Conservation (phyloP, 2,888 invertebrate species). For the Netelia fuscicornis region DNA sequence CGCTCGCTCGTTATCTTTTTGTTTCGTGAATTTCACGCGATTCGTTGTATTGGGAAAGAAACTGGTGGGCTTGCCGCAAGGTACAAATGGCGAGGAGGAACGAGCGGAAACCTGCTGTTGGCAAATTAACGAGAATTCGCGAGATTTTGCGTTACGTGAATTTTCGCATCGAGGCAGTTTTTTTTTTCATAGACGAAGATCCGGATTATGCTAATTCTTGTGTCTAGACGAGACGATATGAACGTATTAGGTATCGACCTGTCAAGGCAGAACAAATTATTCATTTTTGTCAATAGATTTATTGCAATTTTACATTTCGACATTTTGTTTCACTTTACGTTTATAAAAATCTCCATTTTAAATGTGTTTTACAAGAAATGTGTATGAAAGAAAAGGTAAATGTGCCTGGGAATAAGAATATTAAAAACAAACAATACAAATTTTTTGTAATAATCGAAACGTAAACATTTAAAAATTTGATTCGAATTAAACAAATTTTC, state of each 20-base stretch:
- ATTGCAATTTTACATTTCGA: too few species aligned
- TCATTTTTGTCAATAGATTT: too few species aligned
- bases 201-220: background rate
- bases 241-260: too few species aligned
- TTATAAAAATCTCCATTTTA: background rate
- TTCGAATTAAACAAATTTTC: background rate
- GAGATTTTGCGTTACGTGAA: conserved; percentile 44
- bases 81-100: background rate
- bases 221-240: too few species aligned
- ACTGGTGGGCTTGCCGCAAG: background rate
- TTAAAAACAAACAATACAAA: background rate
- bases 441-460: too few species aligned
- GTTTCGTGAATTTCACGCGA: conserved; percentile 31
- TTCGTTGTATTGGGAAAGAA: conserved; percentile 47
- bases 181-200: background rate
- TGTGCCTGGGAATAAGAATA: background rate
- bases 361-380: background rate
- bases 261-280: too few species aligned
- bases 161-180: conserved; percentile 18
- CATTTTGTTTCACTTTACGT: too few species aligned
- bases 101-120: conserved; percentile 37
- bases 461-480: background rate
- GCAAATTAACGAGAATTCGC: conserved; percentile 52
- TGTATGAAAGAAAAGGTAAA: too few species aligned
- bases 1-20: background rate